A percentile compares a stretch with the other conserved stretches of the same genome.
Evolutionary conservation across 2,888 invertebrate genomes (phyloP).

Genomic region (Chloroclystis v-ata): DNA sequence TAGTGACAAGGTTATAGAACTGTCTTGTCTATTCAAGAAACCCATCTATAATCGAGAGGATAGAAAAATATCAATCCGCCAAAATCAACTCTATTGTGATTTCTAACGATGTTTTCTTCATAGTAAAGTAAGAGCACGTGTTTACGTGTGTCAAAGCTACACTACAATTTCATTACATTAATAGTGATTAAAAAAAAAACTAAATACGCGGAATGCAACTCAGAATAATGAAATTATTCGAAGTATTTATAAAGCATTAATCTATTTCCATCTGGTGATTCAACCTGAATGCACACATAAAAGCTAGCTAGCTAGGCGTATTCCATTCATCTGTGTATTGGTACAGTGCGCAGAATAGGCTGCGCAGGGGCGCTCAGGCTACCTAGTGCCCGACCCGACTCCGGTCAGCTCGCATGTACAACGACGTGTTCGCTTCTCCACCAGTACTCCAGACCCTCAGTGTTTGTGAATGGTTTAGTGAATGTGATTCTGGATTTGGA

Average conservation of each 20-base stretch:
- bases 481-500: neutral
- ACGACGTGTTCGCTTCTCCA: slow-evolving; percentile 6
- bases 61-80: too few species aligned
- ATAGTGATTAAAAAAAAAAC: too few species aligned
- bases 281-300: slow-evolving; percentile 57
- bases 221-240: slow-evolving; percentile 27
- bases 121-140: too few species aligned
- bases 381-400: slow-evolving; percentile 54
- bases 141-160: too few species aligned
- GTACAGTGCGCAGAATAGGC: slow-evolving; percentile 59
- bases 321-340: slow-evolving; percentile 61
- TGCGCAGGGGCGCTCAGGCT: slow-evolving; percentile 44
- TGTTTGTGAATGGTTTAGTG: slow-evolving; percentile 14
- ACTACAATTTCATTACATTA: too few species aligned
- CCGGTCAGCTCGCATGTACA: slow-evolving; percentile 38
- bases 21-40: too few species aligned
- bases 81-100: too few species aligned
- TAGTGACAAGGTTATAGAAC: too few species aligned
- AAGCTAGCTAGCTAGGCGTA: slow-evolving; percentile 37
- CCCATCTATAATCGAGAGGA: too few species aligned
- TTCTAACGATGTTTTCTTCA: too few species aligned
- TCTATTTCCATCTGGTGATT: slow-evolving; percentile 65
- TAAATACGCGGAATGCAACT: slow-evolving; percentile 19
- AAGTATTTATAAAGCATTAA: slow-evolving; percentile 48
- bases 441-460: slow-evolving; percentile 9